Evolutionary conservation across 2,888 invertebrate genomes (phyloP).

Genomic region (Eilema depressum): DNA sequence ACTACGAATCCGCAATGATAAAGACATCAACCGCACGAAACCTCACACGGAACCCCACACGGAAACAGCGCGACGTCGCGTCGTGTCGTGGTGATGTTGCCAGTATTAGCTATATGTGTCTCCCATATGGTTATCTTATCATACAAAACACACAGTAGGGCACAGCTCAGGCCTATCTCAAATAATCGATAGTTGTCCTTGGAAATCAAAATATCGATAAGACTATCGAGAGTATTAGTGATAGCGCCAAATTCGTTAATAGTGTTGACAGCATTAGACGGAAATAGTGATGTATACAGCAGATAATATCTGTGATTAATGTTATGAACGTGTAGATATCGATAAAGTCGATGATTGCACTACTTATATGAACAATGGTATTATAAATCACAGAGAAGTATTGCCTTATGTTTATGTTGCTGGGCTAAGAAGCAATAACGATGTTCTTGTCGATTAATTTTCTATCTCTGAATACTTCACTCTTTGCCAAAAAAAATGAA

Average conservation of each 20-base stretch:
- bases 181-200: constrained; percentile 2
- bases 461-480: too few relatives aligned
- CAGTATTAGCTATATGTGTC: background rate
- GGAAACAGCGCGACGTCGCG: too few relatives aligned
- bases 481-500: too few relatives aligned
- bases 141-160: background rate
- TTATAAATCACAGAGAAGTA: background rate
- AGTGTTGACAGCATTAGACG: background rate
- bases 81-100: too few relatives aligned
- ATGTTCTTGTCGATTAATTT: background rate
- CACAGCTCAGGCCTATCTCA: background rate
- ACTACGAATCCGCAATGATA: too few relatives aligned
- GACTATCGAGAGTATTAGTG: background rate
- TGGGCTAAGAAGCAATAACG: background rate
- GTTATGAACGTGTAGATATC: background rate
- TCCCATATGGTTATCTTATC: background rate
- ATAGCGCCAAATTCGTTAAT: background rate
- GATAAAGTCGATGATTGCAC: background rate
- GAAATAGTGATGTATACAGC: background rate
- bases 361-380: background rate
- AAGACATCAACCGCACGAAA: too few relatives aligned
- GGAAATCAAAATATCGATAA: background rate
- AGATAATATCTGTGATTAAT: background rate
- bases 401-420: background rate
- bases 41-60: too few relatives aligned